Base-by-base conservation (phyloP, 2,797 vertebrate genomes). In the Halcyon smyrnensis region DNA sequence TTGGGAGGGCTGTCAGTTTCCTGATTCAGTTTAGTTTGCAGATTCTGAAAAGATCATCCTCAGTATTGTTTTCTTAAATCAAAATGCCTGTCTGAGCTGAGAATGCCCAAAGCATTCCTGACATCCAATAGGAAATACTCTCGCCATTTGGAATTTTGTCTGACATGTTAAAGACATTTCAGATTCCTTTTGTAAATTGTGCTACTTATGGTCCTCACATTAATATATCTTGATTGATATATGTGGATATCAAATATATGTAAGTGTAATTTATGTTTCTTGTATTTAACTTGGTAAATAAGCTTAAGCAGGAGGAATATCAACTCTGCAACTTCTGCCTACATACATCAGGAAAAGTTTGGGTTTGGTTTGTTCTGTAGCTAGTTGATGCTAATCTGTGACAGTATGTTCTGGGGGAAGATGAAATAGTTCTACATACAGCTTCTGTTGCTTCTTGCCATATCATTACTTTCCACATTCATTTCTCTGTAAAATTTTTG, bases 161-260 rank as follows among this genome's bases (percentile, higher is more conserved):
- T 39, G 69, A 30, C 34, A 8, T 10, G 37, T n/a, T 76, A n/a
- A 30, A 71, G 48, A 8, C 41, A 12, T 45, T 89, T 48, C 43
- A 21, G 37, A 30, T 36, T 77, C 30, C 14, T 71, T 45, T 69
- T 73, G 51, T n/a, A 63, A 45, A 37, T 65, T 14, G 1, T 39
- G 41, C 36, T 63, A 2, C 32, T 51, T 15, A 9, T 6, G 39
- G 25, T 67, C 9, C 64, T 81, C 82, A 27, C 27, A 1, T 5
- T 28, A 62, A 17, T 32, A 8, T 36, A 34, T 71, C 30, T 13
- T 56, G 62, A 4, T 5, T 75, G 86, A 20, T 56, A 27, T 27
- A 30, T 2, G n/a, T n/a, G n/a, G 17, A 3, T 20, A 24, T 8
- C 16, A 27, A 27, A 62, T 34, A 46, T 6, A 4, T 1, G 2